phyloP scores from a whole-genome alignment of 2,797 vertebrate species.

The Myotis findleyi region DNA sequence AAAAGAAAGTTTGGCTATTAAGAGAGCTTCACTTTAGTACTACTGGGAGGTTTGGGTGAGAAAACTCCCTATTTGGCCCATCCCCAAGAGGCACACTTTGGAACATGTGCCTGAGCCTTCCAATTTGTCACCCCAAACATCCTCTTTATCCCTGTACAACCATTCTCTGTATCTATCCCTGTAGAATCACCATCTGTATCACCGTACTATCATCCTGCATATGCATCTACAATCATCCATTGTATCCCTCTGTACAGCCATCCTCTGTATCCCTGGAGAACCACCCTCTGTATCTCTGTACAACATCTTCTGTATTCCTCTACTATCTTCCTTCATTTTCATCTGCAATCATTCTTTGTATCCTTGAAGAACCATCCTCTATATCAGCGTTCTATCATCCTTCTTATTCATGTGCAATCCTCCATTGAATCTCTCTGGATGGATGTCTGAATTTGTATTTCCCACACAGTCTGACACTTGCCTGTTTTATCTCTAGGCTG shows the following conservation, averaged over 20 bases:
- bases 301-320: background rate
- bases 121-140: rapidly evolving
- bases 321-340: background rate
- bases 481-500: background rate
- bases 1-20: background rate
- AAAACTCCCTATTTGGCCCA: background rate
- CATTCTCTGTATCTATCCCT: background rate
- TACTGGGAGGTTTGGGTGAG: background rate
- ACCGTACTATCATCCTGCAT: background rate
- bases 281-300: background rate
- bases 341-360: too few species aligned
- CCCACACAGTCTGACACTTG: rapidly evolving
- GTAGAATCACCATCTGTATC: background rate
- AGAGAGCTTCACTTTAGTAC: background rate
- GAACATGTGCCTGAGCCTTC: background rate
- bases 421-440: background rate
- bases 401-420: too few species aligned
- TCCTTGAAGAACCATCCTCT: too few species aligned
- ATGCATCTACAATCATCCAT: too few species aligned
- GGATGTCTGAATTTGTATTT: background rate
- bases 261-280: background rate
- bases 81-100: rapidly evolving
- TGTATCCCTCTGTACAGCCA: background rate
- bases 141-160: background rate
- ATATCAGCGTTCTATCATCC: too few species aligned